Base-by-base conservation (phyloP, 2,113 vertebrate species). In the Platysteira castanea region DNA sequence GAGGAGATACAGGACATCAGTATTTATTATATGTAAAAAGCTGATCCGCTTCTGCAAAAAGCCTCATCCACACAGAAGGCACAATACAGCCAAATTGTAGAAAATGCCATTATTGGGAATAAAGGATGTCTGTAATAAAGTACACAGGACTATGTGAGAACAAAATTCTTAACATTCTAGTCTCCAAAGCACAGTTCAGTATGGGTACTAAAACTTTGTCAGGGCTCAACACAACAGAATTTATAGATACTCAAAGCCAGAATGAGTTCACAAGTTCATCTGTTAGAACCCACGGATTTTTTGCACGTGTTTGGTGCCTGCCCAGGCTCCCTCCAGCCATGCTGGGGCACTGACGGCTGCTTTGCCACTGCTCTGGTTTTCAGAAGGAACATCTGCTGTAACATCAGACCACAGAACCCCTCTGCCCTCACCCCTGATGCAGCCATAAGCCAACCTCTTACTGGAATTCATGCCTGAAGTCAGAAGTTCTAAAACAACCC, bases 81-180 rank as follows among this genome's bases (percentile, higher is more conserved):
- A 4, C n/a, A 73, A 41, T 49, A 12, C 42, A 87, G 41, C 30
- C 5, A 78, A 90, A 78, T 42, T 5, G 3, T 14, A 73, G 12
- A 69, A 79, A 88, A 93, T 42, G 23, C 7, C 28, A 49, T 28
- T 79, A 54, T 13, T 35, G 46, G 50, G 54, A 90, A 76, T 49
- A 73, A 74, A 77, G 28, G 41, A 85, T 69, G 49, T 11, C 57
- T 39, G n/a, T 35, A 65, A 90, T 64, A 71, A 85, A 89, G 80
- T 30, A 19, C 33, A 23, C 9, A 7, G 21, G 19, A 64, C n/a
- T 64, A 7, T 4, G 79, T 0, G 0, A 41, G 24, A 87, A 56
- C 27, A 87, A 67, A 89, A 56, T 27, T 37, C 5, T 0, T 16
- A 78, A 82, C 39, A 33, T 22, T 39, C n/a, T 33, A 11, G 15